phyloP scores from a whole-genome alignment of 2,888 invertebrate species.

The Athrips mouffetella region DNA sequence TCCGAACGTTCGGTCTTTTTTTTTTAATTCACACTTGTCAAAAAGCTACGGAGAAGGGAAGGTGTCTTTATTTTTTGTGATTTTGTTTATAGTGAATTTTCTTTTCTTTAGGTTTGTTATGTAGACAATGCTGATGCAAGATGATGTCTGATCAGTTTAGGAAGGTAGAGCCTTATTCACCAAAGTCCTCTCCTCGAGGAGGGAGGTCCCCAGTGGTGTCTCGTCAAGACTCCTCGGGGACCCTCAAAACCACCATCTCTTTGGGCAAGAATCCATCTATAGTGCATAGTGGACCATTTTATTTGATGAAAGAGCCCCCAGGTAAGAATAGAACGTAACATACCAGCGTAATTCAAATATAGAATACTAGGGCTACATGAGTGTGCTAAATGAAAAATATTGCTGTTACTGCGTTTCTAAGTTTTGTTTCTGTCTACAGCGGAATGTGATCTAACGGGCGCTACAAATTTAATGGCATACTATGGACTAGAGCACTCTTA shows the following conservation, averaged over 20 bases:
- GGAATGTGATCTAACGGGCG: constrained; percentile 95
- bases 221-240: constrained; percentile 97
- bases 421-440: constrained; percentile 71
- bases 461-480: constrained; percentile 97
- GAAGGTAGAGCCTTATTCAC: constrained; percentile 96
- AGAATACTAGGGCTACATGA: neutral
- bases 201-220: constrained; percentile 97
- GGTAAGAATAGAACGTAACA: constrained; percentile 78
- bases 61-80: constrained; percentile 57
- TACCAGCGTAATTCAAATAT: no score
- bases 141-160: constrained; percentile 96
- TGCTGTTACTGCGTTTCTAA: neutral
- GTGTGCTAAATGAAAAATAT: no score
- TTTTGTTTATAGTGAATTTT: constrained; percentile 59
- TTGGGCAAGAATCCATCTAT: constrained; percentile 98
- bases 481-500: constrained; percentile 98
- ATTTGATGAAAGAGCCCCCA: constrained; percentile 98
- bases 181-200: constrained; percentile 95
- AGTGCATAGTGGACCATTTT: constrained; percentile 98
- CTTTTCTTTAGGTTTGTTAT: constrained; percentile 55
- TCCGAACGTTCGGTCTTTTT: neutral
- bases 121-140: constrained; percentile 81
- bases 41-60: constrained; percentile 37
- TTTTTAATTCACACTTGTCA: constrained; percentile 41
- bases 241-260: constrained; percentile 97